A percentile compares a stretch with the other conserved stretches of the same genome.
These are phyloP conservation scores for Misgurnus anguillicaudatus DNA, from an alignment of 2,113 vertebrate genomes.

Conservation along the genomic window DNA sequence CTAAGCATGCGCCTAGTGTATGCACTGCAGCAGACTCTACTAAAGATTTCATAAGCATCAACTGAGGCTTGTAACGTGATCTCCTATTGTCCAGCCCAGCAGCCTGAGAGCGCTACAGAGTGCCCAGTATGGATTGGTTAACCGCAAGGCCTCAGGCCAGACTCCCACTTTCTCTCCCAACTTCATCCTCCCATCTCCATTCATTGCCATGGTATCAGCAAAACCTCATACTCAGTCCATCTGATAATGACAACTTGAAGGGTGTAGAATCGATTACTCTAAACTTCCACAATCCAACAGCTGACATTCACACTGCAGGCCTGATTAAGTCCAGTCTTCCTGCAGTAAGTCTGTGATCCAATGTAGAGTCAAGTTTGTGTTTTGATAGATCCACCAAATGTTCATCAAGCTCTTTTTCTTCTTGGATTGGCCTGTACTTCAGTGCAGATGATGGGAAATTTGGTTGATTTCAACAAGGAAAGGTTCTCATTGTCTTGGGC, in stretches of 20 bases:
- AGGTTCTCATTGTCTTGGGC: background rate
- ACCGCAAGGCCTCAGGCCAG: slow-evolving; percentile 33
- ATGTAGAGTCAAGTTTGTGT: background rate
- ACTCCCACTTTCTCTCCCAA: slow-evolving; percentile 36
- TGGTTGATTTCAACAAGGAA: background rate
- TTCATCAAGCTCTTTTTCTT: background rate
- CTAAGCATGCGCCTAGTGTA: background rate
- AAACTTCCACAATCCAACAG: background rate
- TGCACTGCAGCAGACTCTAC: slow-evolving; percentile 33
- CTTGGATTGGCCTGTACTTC: background rate
- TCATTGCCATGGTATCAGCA: slow-evolving; percentile 17
- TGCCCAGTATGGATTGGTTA: slow-evolving; percentile 35
- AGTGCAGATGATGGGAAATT: background rate
- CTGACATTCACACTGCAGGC: background rate
- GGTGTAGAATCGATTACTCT: slow-evolving; percentile 8
- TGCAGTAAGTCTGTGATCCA: background rate
- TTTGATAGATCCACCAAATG: background rate
- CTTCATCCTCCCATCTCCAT: slow-evolving; percentile 18
- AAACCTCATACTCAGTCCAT: slow-evolving; percentile 11
- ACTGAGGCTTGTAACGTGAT: slow-evolving; percentile 46
- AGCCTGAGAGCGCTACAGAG: slow-evolving; percentile 20
- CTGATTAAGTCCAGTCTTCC: slow-evolving; percentile 1
- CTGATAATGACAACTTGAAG: background rate
- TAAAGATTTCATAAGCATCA: slow-evolving; percentile 66
- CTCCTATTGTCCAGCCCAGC: slow-evolving; percentile 54